phyloP scores from a whole-genome alignment of 2,797 vertebrate genomes.

The Dallia pectoralis region DNA sequence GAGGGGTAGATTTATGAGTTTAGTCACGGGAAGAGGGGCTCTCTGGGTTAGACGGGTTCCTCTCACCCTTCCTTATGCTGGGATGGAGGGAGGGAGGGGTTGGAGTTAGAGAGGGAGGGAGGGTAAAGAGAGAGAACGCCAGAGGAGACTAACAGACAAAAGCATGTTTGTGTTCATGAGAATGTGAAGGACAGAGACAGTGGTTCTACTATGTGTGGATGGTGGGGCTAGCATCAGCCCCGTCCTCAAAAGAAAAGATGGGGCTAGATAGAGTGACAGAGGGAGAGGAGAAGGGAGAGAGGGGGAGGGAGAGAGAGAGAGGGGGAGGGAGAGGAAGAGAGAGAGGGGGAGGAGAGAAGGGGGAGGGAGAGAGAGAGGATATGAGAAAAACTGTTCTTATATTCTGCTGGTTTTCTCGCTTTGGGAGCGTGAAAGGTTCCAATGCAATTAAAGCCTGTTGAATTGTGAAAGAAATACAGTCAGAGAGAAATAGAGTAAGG shows the following conservation, averaged over 20 bases:
- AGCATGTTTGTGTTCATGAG: constrained; percentile 69
- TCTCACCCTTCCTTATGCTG: constrained; percentile 1
- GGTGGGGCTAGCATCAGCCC: constrained; percentile 64
- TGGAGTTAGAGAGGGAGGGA: background rate
- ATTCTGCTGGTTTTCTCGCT: too few relatives aligned
- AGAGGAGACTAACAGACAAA: constrained; percentile 58
- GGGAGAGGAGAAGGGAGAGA: background rate
- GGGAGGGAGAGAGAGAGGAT: too few relatives aligned
- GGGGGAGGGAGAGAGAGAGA: background rate
- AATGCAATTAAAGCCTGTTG: background rate
- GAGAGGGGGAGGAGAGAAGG: background rate
- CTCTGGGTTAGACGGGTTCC: constrained; percentile 18
- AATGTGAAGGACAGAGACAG: constrained; percentile 71
- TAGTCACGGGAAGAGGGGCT: constrained; percentile 48
- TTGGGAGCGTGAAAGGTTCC: too few relatives aligned
- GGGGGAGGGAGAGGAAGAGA: background rate
- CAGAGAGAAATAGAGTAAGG: background rate
- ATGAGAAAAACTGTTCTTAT: too few relatives aligned
- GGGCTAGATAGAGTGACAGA: background rate
- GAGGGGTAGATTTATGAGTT: constrained; percentile 41
- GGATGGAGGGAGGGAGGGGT: background rate
- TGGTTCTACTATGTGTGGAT: constrained; percentile 65
- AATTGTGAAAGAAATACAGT: background rate
- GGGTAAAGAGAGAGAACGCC: background rate
- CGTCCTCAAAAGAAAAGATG: constrained; percentile 30